Evolutionary conservation across 2,888 invertebrate genomes (phyloP).

Genomic region (Mantis religiosa): DNA sequence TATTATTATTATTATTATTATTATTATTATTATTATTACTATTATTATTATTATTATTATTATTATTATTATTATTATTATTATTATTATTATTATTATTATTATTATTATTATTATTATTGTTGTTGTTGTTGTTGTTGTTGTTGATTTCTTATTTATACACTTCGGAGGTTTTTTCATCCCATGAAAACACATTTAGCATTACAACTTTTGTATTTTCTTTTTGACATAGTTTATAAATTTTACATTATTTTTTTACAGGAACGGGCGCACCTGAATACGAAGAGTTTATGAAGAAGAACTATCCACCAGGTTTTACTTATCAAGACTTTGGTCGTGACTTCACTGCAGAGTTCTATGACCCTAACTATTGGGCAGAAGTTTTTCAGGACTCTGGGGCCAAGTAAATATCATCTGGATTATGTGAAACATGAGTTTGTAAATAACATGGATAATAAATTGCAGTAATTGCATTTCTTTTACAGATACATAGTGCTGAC

Average conservation of each 20-base stretch:
- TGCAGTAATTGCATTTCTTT: background rate
- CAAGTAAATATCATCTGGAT: slow-evolving; percentile 52
- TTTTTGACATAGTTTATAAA: no score
- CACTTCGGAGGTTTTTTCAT: no score
- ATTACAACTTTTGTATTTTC: no score
- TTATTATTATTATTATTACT: no score
- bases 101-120: no score
- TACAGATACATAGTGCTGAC: slow-evolving; percentile 74
- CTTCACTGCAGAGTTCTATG: slow-evolving; percentile 86
- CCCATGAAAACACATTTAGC: no score
- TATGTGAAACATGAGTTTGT: background rate
- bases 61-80: no score
- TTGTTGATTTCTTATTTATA: no score
- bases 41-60: no score
- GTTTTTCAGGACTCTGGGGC: slow-evolving; percentile 83
- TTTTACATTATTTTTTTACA: background rate
- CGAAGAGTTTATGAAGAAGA: slow-evolving; percentile 69
- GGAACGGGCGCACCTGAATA: slow-evolving; percentile 36
- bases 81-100: no score
- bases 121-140: no score
- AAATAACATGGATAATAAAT: background rate
- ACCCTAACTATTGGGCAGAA: slow-evolving; percentile 78
- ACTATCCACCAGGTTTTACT: slow-evolving; percentile 78
- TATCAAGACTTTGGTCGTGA: slow-evolving; percentile 89
- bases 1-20: no score